Conservation (phyloP, 1,140 invertebrate genomes). For the Cataglyphis hispanica region DNA sequence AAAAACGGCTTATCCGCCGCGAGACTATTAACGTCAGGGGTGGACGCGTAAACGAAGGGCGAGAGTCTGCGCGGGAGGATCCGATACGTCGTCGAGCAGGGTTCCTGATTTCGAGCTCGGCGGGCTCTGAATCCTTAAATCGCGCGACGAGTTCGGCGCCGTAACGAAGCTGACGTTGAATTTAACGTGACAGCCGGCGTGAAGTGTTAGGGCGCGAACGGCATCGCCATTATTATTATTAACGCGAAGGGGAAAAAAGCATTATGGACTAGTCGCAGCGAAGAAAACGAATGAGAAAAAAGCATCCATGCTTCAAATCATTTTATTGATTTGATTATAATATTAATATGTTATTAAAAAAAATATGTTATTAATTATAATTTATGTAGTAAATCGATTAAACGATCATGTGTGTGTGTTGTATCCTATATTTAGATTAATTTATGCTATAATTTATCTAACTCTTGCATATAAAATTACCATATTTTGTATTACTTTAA, state of each 20-base stretch:
- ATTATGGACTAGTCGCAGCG: not conserved
- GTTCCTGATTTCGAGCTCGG: constrained; percentile 42
- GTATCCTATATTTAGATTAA: not conserved
- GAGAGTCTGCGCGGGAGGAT: constrained; percentile 21
- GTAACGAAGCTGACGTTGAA: constrained; percentile 46
- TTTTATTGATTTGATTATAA: constrained; percentile 4
- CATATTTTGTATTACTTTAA: not conserved
- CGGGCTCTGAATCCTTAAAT: constrained; percentile 49
- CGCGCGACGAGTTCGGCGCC: constrained; percentile 30
- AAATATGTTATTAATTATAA: not conserved
- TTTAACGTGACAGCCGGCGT: constrained; percentile 43
- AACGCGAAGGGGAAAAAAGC: not conserved
- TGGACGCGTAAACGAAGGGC: constrained; percentile 72
- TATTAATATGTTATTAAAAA: not conserved
- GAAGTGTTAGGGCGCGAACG: constrained; percentile 4
- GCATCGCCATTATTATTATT: constrained; percentile 35
- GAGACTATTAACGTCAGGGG: constrained; percentile 76
- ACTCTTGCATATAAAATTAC: not conserved
- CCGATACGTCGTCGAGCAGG: constrained; percentile 20
- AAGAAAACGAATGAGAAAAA: not conserved
- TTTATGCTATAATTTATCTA: not conserved
- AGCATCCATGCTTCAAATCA: constrained; percentile 13
- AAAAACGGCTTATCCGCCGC: constrained; percentile 76
- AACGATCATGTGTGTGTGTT: not conserved
- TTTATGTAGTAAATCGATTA: not conserved